Evolutionary conservation across 1,140 invertebrate species (phyloP).

Genomic region (Drosophila navojoa): DNA sequence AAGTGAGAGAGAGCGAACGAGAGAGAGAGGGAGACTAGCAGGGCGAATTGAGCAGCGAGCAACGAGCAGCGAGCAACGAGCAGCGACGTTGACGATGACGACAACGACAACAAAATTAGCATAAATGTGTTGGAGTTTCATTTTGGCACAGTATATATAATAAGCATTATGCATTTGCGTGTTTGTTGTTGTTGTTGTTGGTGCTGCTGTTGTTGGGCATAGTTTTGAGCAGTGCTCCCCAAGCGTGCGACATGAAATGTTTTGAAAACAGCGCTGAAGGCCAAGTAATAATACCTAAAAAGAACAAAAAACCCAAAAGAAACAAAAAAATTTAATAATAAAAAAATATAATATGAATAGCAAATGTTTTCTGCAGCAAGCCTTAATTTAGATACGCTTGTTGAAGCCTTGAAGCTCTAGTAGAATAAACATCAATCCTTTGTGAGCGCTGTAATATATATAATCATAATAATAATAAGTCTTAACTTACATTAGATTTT

Average conservation of each 20-base stretch:
- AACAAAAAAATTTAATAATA: background rate
- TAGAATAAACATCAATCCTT: slow-evolving; percentile 13
- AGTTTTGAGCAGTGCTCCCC: slow-evolving; percentile 44
- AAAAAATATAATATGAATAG: slow-evolving; percentile 10
- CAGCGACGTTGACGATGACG: slow-evolving; percentile 42
- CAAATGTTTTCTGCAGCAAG: slow-evolving; percentile 21
- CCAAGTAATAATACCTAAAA: slow-evolving; percentile 23
- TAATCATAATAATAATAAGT: background rate
- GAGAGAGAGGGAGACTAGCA: too few species aligned
- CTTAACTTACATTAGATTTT: too few species aligned
- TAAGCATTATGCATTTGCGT: slow-evolving; percentile 54
- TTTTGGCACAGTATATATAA: slow-evolving; percentile 56
- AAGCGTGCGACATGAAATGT: slow-evolving; percentile 52
- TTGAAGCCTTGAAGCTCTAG: slow-evolving; percentile 11
- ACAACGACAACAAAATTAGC: slow-evolving; percentile 54
- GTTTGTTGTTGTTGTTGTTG: slow-evolving; percentile 28
- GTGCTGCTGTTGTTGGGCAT: slow-evolving; percentile 36
- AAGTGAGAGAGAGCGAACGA: background rate
- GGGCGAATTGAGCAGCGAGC: background rate
- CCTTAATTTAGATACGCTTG: slow-evolving; percentile 26
- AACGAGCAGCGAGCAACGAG: background rate
- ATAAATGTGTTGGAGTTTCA: slow-evolving; percentile 57
- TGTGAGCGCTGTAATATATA: background rate
- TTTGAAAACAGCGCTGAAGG: slow-evolving; percentile 42
- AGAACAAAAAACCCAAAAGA: slow-evolving; percentile 3